Evolutionary conservation across 2,888 invertebrate species (phyloP), one percentile per base, ranked within the genome.

Genomic region (Atrina japonica): DNA sequence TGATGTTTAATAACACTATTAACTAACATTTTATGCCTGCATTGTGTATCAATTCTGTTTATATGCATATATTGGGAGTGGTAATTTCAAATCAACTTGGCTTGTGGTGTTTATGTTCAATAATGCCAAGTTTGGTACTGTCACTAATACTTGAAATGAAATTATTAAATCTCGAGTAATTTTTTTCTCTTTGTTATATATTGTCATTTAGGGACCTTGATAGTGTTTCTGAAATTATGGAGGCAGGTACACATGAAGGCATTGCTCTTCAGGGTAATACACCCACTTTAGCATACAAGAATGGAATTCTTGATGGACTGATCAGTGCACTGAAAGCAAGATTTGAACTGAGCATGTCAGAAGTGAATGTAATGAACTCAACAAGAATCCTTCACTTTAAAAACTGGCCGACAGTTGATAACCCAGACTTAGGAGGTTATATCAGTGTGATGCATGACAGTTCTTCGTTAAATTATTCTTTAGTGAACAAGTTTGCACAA

Each of bases 341-440:
- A n/a, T 47, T 47, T 47, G 47, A 47, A 21, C 47, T 47, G 41
- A 41, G 41, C 41, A 14, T 41, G 14, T 41, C 41, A 14, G 41
- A 41, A 41, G 14, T 41, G 41, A 41, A 41, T 41, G 41, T 47
- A 21, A 47, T 47, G 21, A 21, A 14, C n/a, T 47, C 47, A n/a
- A 47, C 47, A 18, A 47, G 21, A 21, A 6, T 47, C n/a, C 47
- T 47, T 47, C 47, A 47, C 47, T 47, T 47, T n/a, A 47, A 47
- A 47, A 47, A 47, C 21, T 47, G 16, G 47, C 47, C 47, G 16
- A n/a, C 21, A 14, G 18, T 21, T 47, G 21, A 14, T 21, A 47
- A 14, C 47, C 14, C 41, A 41, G 41, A 41, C 41, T 41, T 41
- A 41, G 41, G 41, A 41, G 41, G 41, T 41, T 41, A 41, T 41